A percentile compares a stretch with the other conserved stretches of the same genome.
Evolutionary conservation across 2,113 vertebrate species (phyloP).

Genomic region (Sander lucioperca): DNA sequence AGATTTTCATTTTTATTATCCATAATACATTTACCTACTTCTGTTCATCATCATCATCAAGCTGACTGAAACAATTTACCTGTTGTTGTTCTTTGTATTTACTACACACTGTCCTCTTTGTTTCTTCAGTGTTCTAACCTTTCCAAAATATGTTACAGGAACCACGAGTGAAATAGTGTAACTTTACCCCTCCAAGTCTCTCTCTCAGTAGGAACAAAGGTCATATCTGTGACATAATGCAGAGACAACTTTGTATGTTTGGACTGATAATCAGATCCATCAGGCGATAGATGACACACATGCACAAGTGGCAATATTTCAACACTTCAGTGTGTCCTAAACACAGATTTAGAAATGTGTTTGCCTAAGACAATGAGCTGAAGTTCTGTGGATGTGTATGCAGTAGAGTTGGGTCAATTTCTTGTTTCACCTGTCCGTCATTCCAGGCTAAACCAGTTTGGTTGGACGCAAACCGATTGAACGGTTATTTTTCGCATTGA

Average conservation of each 20-base stretch:
- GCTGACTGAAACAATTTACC: neutral
- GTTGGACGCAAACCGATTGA: too few relatives aligned
- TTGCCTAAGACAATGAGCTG: conserved; percentile 1
- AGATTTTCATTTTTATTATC: neutral
- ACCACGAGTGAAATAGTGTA: conserved; percentile 17
- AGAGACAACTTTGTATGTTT: conserved; percentile 15
- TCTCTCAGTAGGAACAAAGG: conserved; percentile 38
- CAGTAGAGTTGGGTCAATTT: too few relatives aligned
- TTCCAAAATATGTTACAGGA: neutral
- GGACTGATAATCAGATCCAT: conserved; percentile 14
- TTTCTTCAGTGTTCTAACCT: neutral
- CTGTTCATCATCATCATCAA: neutral
- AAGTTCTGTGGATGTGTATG: neutral
- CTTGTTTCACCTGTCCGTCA: too few relatives aligned
- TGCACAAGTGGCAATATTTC: conserved; percentile 11
- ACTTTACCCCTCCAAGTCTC: conserved; percentile 3
- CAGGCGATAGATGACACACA: neutral
- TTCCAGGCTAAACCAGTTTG: too few relatives aligned
- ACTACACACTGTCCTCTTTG: neutral
- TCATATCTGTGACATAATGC: conserved; percentile 41
- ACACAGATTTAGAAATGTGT: neutral
- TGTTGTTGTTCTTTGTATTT: neutral
- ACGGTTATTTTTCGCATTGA: too few relatives aligned
- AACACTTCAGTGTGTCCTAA: neutral
- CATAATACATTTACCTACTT: neutral